phyloP scores from a whole-genome alignment of 2,113 vertebrate genomes.

The Andinoacara biseriatus region DNA sequence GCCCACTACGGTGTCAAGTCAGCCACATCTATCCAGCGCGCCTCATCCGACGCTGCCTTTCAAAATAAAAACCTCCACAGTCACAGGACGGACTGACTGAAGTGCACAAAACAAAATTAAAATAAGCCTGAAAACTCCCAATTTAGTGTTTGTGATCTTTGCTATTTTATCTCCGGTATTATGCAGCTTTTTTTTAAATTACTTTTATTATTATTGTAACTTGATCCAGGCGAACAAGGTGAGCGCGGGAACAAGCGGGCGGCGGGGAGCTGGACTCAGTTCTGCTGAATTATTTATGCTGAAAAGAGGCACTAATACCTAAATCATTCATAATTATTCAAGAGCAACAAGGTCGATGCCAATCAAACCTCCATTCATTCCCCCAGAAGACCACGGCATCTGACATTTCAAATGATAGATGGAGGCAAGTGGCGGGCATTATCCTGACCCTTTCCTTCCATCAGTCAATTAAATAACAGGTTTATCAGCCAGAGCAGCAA shows the following conservation, averaged over 20 bases:
- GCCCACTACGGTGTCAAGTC: constrained; percentile 46
- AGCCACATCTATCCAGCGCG: rapidly evolving
- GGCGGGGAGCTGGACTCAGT: constrained; percentile 8
- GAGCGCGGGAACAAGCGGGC: constrained; percentile 7
- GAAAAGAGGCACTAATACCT: constrained; percentile 66
- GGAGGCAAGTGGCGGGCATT: constrained; percentile 37
- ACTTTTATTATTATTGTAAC: not conserved
- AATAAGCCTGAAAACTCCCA: not conserved
- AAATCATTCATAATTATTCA: constrained; percentile 76
- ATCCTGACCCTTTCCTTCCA: constrained; percentile 41
- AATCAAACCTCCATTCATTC: constrained; percentile 66
- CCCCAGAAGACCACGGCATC: constrained; percentile 16
- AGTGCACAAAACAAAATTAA: not conserved
- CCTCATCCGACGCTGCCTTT: constrained; percentile 26
- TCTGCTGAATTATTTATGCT: constrained; percentile 76
- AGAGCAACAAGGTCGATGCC: constrained; percentile 66
- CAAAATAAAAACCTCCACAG: constrained; percentile 42
- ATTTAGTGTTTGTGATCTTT: not conserved
- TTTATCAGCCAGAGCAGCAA: constrained; percentile 49
- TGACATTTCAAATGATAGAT: constrained; percentile 60
- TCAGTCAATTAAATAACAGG: constrained; percentile 54
- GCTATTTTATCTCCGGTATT: not conserved
- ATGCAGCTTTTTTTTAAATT: too few relatives aligned
- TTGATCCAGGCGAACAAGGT: not conserved
- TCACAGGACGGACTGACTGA: not conserved